phyloP scores from a whole-genome alignment of 2,888 invertebrate genomes.

The Amblyjoppa proteus region DNA sequence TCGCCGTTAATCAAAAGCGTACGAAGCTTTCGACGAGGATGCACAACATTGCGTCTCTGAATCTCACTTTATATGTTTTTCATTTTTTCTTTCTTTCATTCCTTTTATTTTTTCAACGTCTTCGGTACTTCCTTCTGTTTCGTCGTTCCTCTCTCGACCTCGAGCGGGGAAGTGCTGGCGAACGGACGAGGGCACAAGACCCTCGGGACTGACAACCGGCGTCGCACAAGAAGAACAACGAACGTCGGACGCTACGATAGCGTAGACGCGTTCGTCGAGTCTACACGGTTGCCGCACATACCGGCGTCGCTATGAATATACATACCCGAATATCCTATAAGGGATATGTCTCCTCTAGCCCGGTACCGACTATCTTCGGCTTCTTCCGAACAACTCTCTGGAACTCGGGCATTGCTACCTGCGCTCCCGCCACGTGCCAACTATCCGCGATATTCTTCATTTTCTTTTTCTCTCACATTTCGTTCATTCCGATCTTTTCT shows the following conservation, averaged over 20 bases:
- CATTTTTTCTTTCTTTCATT: slow-evolving; percentile 6
- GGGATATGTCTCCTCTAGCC: slow-evolving; percentile 19
- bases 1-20: slow-evolving; percentile 40
- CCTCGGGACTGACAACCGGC: slow-evolving; percentile 64
- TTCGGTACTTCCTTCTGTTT: background rate
- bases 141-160: slow-evolving; percentile 14
- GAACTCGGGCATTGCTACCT: slow-evolving; percentile 52
- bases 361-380: slow-evolving; percentile 18
- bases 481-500: slow-evolving; percentile 11
- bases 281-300: slow-evolving; percentile 58
- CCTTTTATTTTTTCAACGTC: background rate
- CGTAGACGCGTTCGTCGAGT: slow-evolving; percentile 48
- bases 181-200: slow-evolving; percentile 61
- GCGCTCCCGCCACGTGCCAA: slow-evolving; percentile 27
- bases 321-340: slow-evolving; percentile 69
- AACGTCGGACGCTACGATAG: slow-evolving; percentile 57
- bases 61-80: slow-evolving; percentile 39
- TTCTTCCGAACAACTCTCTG: slow-evolving; percentile 13
- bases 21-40: slow-evolving; percentile 49
- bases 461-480: slow-evolving; percentile 6
- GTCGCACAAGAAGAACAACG: slow-evolving; percentile 64
- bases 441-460: slow-evolving; percentile 42
- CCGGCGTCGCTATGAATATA: slow-evolving; percentile 72
- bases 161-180: slow-evolving; percentile 20
- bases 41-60: slow-evolving; percentile 43